Conservation (phyloP, 2,888 invertebrate species). For the Eupithecia centaureata region DNA sequence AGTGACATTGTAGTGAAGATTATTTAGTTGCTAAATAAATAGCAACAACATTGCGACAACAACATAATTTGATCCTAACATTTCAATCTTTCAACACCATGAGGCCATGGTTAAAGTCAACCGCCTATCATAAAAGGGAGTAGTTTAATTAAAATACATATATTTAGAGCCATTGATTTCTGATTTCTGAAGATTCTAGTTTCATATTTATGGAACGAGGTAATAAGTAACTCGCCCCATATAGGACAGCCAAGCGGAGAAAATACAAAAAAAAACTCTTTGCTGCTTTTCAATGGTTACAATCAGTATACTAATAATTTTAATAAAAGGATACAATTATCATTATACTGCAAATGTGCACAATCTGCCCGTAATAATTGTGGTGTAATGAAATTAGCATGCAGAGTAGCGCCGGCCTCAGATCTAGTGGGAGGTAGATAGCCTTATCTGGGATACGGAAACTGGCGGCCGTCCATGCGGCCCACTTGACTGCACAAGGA, state of each 20-base stretch:
- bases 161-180: too few relatives aligned
- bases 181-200: too few relatives aligned
- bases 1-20: not conserved
- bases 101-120: too few relatives aligned
- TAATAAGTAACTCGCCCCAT: not conserved
- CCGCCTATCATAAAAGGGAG: too few relatives aligned
- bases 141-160: too few relatives aligned
- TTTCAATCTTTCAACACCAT: too few relatives aligned
- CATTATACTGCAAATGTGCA: conserved; percentile 8
- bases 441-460: conserved; percentile 53
- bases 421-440: conserved; percentile 45
- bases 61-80: too few relatives aligned
- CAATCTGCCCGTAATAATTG: conserved; percentile 6
- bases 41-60: not conserved
- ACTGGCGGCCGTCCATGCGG: conserved; percentile 53
- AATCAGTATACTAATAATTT: not conserved
- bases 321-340: conserved; percentile 5
- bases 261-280: not conserved
- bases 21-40: not conserved
- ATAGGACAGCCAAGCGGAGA: not conserved
- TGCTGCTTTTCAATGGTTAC: not conserved
- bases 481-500: conserved; percentile 40
- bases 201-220: not conserved
- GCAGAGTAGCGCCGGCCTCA: not conserved
- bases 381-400: conserved; percentile 19